phyloP scores from a whole-genome alignment of 2,888 invertebrate species.

The Trachelus iudaicus region DNA sequence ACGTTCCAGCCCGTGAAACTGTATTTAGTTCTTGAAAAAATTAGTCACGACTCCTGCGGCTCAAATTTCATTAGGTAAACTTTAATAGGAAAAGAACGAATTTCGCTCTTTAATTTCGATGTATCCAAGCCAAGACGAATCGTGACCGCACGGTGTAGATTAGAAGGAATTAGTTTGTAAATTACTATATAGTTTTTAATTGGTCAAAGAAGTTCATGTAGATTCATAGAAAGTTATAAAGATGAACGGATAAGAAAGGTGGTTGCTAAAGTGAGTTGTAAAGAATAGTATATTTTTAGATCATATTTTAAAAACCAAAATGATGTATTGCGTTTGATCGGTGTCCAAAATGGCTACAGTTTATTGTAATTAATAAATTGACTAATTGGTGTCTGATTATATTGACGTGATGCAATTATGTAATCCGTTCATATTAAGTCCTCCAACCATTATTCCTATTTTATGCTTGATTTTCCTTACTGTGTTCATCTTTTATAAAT shows the following conservation, averaged over 20 bases:
- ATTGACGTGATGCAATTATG: neutral
- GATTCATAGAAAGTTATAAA: neutral
- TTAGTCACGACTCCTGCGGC: neutral
- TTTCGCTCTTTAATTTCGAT: neutral
- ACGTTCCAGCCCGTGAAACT: neutral
- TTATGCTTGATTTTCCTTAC: constrained; percentile 1
- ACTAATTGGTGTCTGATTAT: constrained; percentile 42
- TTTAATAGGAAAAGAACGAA: too few species aligned
- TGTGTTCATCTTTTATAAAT: neutral
- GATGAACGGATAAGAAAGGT: neutral
- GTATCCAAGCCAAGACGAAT: neutral
- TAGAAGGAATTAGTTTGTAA: neutral
- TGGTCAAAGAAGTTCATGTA: neutral
- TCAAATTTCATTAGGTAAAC: neutral
- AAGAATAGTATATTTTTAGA: constrained; percentile 62
- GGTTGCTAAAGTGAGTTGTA: constrained; percentile 13
- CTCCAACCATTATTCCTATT: neutral
- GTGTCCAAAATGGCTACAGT: constrained; percentile 50
- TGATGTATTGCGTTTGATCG: constrained; percentile 39
- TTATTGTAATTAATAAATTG: constrained; percentile 54
- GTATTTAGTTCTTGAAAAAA: neutral
- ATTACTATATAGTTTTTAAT: neutral
- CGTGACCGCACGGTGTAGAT: neutral
- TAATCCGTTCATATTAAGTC: neutral
- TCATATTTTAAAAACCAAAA: constrained; percentile 54